phyloP scores from a whole-genome alignment of 2,888 invertebrate species.

The Darwinula stevensoni region DNA sequence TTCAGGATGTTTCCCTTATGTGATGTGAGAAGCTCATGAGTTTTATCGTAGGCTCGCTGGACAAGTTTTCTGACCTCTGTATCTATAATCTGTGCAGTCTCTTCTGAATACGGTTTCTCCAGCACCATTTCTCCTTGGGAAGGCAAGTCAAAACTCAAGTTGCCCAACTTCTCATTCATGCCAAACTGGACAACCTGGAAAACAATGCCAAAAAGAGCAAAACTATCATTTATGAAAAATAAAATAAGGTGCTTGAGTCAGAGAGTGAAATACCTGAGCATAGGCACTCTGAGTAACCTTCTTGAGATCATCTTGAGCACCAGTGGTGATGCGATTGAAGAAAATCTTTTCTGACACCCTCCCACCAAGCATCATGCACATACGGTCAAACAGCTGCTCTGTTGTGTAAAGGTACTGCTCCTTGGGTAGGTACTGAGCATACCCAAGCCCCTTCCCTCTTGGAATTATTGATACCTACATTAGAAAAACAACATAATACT shows the following conservation, averaged over 20 bases:
- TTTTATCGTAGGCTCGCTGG: constrained; percentile 42
- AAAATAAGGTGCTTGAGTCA: no score
- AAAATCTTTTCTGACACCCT: constrained; percentile 90
- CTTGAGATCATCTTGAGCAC: constrained; percentile 91
- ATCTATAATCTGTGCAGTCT: constrained; percentile 85
- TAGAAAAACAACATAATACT: constrained; percentile 15
- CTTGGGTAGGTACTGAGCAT: constrained; percentile 94
- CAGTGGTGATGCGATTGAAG: constrained; percentile 82
- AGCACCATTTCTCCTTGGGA: constrained; percentile 69
- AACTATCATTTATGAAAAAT: no score
- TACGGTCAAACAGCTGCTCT: constrained; percentile 83
- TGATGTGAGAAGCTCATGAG: constrained; percentile 37
- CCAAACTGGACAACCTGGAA: constrained; percentile 89
- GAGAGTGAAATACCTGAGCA: no score
- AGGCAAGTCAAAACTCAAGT: constrained; percentile 83
- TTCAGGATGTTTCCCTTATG: constrained; percentile 66
- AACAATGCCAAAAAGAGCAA: constrained; percentile 18
- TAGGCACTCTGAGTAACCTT: constrained; percentile 97
- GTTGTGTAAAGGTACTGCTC: constrained; percentile 90
- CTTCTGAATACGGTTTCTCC: constrained; percentile 92
- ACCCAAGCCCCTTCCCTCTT: constrained; percentile 87
- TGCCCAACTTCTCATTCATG: constrained; percentile 91
- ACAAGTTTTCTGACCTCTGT: constrained; percentile 57
- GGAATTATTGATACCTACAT: constrained; percentile 95
- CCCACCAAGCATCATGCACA: constrained; percentile 99